Percentiles rank a stretch among this genome's conserved stretches.
Evolutionary conservation across 2,797 vertebrate genomes (phyloP).

Genomic region (Spinus olivaceus): DNA sequence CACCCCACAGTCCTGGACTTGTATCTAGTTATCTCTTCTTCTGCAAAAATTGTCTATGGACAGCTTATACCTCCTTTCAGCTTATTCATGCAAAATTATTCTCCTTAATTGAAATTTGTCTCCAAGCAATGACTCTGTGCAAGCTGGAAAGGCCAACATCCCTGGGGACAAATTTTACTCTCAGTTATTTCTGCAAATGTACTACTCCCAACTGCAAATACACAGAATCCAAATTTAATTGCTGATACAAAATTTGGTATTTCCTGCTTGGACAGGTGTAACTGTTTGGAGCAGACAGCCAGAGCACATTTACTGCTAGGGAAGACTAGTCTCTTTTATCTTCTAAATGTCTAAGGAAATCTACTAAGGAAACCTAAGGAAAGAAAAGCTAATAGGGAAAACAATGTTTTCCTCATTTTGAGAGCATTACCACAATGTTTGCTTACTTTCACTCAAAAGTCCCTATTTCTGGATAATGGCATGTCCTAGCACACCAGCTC

Average conservation of each 20-base stretch:
- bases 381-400: background rate
- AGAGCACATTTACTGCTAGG: background rate
- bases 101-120: background rate
- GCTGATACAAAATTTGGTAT: background rate
- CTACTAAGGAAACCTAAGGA: background rate
- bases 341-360: background rate
- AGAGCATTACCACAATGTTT: background rate
- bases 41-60: background rate
- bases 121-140: background rate
- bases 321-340: background rate
- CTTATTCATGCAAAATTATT: background rate
- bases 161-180: background rate
- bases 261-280: background rate
- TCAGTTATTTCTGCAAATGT: constrained; percentile 5
- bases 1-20: background rate
- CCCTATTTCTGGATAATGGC: background rate
- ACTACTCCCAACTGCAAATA: background rate
- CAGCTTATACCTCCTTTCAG: background rate
- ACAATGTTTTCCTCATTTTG: background rate
- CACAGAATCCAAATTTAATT: background rate
- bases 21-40: background rate
- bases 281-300: background rate
- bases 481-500: background rate
- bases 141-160: background rate
- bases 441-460: background rate